These are phyloP conservation scores for Calameuta filiformis DNA, from an alignment of 2,888 invertebrate genomes.

Conservation along the genomic window DNA sequence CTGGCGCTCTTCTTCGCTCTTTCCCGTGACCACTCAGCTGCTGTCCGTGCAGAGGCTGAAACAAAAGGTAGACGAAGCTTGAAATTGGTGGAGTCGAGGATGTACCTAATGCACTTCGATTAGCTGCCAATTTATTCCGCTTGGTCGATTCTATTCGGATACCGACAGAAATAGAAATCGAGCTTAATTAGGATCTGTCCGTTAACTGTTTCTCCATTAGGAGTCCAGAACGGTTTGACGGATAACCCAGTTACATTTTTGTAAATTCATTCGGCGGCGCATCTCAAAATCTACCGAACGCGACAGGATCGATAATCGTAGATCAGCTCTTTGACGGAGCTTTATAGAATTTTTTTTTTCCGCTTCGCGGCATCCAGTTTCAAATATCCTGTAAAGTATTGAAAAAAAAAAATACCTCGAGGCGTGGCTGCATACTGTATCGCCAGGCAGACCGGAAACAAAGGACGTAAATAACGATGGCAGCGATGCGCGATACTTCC, in stretches of 20 bases:
- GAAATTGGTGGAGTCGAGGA: neutral
- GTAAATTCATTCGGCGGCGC: neutral
- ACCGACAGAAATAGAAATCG: neutral
- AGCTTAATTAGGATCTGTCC: neutral
- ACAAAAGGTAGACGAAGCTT: constrained; percentile 18
- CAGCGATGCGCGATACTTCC: neutral
- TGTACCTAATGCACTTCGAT: neutral
- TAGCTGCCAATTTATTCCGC: neutral
- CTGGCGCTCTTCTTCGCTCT: constrained; percentile 51
- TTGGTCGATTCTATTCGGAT: neutral
- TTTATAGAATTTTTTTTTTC: neutral
- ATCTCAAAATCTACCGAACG: neutral
- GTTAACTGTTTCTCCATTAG: neutral
- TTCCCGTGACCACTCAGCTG: constrained; percentile 39
- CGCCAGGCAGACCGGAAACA: neutral
- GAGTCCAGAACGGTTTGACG: neutral
- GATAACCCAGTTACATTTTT: neutral
- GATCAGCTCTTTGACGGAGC: neutral
- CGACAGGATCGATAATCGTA: neutral
- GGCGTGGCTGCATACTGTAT: neutral
- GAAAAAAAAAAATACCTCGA: neutral
- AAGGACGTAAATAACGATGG: constrained; percentile 1
- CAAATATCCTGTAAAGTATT: neutral
- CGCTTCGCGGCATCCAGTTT: neutral
- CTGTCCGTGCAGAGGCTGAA: constrained; percentile 50